Evolutionary conservation across 2,113 vertebrate genomes (phyloP), one percentile per base, ranked within the genome.

Genomic region (Chaenogobius annularis): DNA sequence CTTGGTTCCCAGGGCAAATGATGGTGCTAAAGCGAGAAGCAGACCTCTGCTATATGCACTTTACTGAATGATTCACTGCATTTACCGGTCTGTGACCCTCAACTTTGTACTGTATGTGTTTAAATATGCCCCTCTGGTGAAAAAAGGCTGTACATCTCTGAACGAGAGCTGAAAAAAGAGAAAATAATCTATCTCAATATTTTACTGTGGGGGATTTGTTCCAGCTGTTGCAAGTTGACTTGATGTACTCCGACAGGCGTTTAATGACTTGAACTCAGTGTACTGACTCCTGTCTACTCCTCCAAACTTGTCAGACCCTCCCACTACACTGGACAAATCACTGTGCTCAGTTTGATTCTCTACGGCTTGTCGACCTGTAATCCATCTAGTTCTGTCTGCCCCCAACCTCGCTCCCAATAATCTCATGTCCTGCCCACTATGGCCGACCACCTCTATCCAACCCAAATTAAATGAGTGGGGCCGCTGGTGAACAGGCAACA

Each of bases 301-400:
- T 35, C 14, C 14, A 15, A 61, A 35, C 58, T 26, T 19, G 58
- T 8, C 58, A 12, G 58, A 35, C 20, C 48, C 65, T 75, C 22
- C 31, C 44, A 72, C 69, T 22, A 14, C 14, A 43, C 59, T 43
- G 14, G 54, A 37, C 12, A 0, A 48, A 64, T 59, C 1, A 9
- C 22, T 20, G 68, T 4, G 0, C 40, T 55, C 55, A 1, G 6
- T 66, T 72, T 74, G 47, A 73, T 65, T 72, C 61, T 46, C n/a
- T 69, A 40, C 56, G 26, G 44, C 63, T 65, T 13, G 23, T 47
- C 0, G 0, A 48, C 52, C 68, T 54, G 64, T 59, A 48, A 70
- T 76, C 61, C 66, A 63, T 75, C 64, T 68, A 55, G 55, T 0
- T 65, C 66, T 68, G 31, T 66, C 68, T 13, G 56, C 10, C 20